Evolutionary conservation across 2,888 invertebrate genomes (phyloP), one percentile per base, ranked within the genome.

Genomic region (Pemphredon lugubris): DNA sequence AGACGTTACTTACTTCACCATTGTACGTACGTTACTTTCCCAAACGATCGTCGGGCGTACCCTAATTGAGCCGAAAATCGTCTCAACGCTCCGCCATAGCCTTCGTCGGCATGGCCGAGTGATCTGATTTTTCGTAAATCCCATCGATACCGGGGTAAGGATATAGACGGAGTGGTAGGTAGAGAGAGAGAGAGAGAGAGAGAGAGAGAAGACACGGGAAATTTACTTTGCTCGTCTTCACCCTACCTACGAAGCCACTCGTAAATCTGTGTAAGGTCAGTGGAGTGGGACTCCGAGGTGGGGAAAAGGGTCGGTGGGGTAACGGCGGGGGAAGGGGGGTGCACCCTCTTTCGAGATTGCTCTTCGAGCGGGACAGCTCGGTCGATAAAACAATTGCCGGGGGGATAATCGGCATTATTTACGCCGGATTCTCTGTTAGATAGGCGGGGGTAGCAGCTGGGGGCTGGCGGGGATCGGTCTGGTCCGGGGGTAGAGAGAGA

Each of bases 301-400:
- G 54, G 53, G 63, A 50, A 60, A 39, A 63, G 60, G 72, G 53
- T 57, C 54, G 67, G 58, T 45, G 68, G 44, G 48, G n/a, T n/a
- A n/a, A n/a, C n/a, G n/a, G n/a, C n/a, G n/a, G 59, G 64, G 58
- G 68, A 26, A 57, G 20, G 34, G 20, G 42, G 72, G 65, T n/a
- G 42, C 69, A 66, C 61, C 68, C 67, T 77, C 75, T 66, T 61
- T 67, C 69, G 75, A 75, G 78, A 79, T 70, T 73, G 69, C 79
- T 65, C 69, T 63, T 61, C 51, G 69, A 73, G 73, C 67, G 69
- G 67, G 78, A 75, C 79, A 70, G 75, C 67, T 76, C 78, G 79
- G 79, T 86, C 89, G 89, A 89, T 89, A 89, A 89, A 89, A 88
- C 89, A 89, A 89, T 89, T 88, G 87, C 88, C 88, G 86, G 83